Percentiles rank a stretch among this genome's conserved stretches.
phyloP scores from a whole-genome alignment of 2,797 vertebrate genomes.

The Pteropus rufus region DNA sequence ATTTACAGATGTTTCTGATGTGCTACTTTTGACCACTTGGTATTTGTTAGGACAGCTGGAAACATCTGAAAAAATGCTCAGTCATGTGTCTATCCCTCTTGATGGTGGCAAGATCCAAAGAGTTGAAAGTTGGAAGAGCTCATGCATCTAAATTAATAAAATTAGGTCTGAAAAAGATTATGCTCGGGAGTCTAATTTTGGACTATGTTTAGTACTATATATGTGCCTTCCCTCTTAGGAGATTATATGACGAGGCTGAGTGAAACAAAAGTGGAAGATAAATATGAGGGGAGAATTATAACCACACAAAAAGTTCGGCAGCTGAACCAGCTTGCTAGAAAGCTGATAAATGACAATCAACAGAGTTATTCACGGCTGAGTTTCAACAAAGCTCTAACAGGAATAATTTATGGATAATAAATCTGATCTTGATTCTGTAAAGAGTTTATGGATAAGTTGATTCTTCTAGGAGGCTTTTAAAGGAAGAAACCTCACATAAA shows the following conservation, averaged over 20 bases:
- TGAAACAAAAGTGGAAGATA: background rate
- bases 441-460: background rate
- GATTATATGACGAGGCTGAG: background rate
- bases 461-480: constrained; percentile 24
- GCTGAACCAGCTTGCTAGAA: background rate
- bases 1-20: background rate
- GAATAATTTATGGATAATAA: background rate
- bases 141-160: background rate
- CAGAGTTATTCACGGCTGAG: background rate
- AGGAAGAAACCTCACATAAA: background rate
- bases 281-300: background rate
- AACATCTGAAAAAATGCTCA: background rate
- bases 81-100: background rate
- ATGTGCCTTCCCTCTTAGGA: background rate
- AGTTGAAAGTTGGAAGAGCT: background rate
- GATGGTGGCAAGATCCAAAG: background rate
- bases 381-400: background rate
- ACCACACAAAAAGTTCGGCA: background rate
- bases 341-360: background rate
- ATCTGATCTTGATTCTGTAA: background rate
- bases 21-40: background rate
- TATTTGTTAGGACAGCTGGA: background rate
- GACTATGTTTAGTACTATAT: background rate
- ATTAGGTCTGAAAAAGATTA: background rate
- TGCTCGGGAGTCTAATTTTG: background rate